phyloP scores from a whole-genome alignment of 2,888 invertebrate genomes.

The Lasiommata megera region DNA sequence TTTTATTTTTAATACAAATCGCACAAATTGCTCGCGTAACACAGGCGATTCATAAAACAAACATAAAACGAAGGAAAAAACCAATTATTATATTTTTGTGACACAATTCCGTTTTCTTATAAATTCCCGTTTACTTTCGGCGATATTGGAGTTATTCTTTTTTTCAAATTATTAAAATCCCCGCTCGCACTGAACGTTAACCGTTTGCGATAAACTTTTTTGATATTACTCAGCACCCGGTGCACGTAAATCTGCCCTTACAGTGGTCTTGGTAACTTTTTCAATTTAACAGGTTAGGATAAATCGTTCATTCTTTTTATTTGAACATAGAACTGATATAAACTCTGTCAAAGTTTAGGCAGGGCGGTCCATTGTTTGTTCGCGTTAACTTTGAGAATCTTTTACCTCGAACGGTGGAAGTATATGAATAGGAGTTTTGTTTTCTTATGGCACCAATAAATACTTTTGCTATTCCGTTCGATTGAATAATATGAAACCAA shows the following conservation, averaged over 20 bases:
- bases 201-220: slow-evolving; percentile 74
- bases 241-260: slow-evolving; percentile 77
- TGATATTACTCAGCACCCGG: slow-evolving; percentile 76
- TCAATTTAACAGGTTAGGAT: slow-evolving; percentile 81
- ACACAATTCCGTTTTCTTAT: slow-evolving; percentile 31
- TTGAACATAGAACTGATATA: slow-evolving; percentile 78
- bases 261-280: slow-evolving; percentile 77
- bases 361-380: slow-evolving; percentile 33
- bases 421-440: slow-evolving; percentile 15
- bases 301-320: slow-evolving; percentile 80
- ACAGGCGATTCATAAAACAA: slow-evolving; percentile 16
- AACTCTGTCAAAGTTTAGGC: slow-evolving; percentile 64
- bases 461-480: not conserved
- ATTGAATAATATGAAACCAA: too few relatives aligned
- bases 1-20: slow-evolving; percentile 17
- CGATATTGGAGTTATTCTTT: slow-evolving; percentile 39
- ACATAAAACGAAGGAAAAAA: slow-evolving; percentile 26
- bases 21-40: slow-evolving; percentile 12
- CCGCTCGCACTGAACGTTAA: slow-evolving; percentile 35
- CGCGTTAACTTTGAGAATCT: slow-evolving; percentile 28
- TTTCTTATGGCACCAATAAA: slow-evolving; percentile 4
- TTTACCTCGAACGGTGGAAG: slow-evolving; percentile 11
- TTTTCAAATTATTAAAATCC: slow-evolving; percentile 64
- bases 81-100: slow-evolving; percentile 28
- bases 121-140: slow-evolving; percentile 26